Evolutionary conservation across 2,888 invertebrate species (phyloP).

Genomic region (Lycophotia porphyrea): DNA sequence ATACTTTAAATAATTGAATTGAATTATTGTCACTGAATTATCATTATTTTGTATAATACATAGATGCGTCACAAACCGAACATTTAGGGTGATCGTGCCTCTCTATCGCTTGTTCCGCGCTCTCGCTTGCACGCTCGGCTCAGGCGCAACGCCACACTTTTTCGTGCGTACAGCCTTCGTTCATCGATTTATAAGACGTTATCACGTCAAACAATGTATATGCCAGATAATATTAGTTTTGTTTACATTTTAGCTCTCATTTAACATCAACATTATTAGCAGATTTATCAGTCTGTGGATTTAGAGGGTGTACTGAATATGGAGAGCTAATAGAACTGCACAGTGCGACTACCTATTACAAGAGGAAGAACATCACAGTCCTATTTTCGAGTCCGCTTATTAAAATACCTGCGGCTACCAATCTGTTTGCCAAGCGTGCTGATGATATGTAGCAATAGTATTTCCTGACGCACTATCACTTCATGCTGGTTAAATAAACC

Average conservation of each 20-base stretch:
- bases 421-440: constrained; percentile 24
- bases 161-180: no score
- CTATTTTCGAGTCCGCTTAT: constrained; percentile 1
- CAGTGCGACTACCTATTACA: background rate
- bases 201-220: no score
- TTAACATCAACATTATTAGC: constrained; percentile 15
- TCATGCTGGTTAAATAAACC: constrained; percentile 17
- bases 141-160: no score
- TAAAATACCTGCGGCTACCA: constrained; percentile 20
- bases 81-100: no score
- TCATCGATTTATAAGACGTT: no score
- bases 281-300: background rate
- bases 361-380: background rate
- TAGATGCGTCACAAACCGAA: no score
- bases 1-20: no score
- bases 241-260: constrained; percentile 26
- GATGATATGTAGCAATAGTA: constrained; percentile 6
- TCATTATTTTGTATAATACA: no score
- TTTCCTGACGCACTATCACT: constrained; percentile 24
- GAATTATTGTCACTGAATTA: no score
- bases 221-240: constrained; percentile 32
- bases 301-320: background rate
- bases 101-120: no score
- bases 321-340: background rate
- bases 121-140: no score